Evolutionary conservation across 2,888 invertebrate genomes (phyloP).

Genomic region (Brachylomia viminalis): DNA sequence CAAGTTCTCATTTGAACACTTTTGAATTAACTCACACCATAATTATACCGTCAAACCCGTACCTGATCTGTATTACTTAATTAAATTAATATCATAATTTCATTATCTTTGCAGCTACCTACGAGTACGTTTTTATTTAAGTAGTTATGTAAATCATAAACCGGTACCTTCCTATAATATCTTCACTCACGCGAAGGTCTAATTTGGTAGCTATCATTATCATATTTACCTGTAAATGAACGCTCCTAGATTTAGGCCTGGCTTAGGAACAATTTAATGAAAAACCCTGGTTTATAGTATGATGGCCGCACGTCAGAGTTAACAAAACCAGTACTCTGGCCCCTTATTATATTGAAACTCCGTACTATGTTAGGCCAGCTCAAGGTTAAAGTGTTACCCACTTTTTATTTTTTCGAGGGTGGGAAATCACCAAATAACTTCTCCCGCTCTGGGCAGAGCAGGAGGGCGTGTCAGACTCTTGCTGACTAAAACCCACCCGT

Average conservation of each 20-base stretch:
- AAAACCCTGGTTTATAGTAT: background rate
- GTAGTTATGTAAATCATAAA: conserved; percentile 55
- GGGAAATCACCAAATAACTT: no score
- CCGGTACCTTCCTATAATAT: conserved; percentile 43
- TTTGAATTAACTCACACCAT: conserved; percentile 28
- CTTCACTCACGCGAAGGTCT: conserved; percentile 50
- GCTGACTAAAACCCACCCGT: no score
- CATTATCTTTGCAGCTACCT: conserved; percentile 35
- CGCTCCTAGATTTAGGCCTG: conserved; percentile 47
- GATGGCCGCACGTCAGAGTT: no score
- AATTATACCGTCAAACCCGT: conserved; percentile 33
- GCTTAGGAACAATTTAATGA: conserved; percentile 20
- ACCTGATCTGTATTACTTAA: conserved; percentile 33
- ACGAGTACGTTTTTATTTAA: conserved; percentile 27
- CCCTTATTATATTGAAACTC: no score
- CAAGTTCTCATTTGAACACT: conserved; percentile 30
- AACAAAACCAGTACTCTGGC: no score
- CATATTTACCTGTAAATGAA: conserved; percentile 40
- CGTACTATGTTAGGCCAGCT: no score
- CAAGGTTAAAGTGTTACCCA: no score
- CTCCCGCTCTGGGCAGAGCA: no score
- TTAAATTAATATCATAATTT: conserved; percentile 52
- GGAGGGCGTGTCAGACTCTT: no score
- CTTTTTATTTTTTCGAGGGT: no score
- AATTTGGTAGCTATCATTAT: conserved; percentile 43